These are phyloP conservation scores for Drosophila miranda DNA, from an alignment of 1,140 invertebrate species.

Conservation along the genomic window DNA sequence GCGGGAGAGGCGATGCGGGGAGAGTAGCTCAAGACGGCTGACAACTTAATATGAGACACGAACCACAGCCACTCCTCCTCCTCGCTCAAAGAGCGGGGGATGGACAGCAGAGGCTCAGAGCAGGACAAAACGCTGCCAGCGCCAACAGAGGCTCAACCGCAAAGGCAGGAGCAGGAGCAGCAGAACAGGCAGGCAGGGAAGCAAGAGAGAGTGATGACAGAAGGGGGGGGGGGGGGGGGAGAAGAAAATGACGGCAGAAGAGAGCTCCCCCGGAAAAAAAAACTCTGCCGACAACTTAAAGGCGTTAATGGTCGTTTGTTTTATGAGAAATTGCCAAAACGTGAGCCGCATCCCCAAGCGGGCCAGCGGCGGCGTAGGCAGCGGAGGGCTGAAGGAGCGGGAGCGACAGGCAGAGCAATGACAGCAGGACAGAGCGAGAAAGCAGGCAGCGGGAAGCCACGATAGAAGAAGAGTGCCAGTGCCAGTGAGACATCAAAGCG, in stretches of 20 bases:
- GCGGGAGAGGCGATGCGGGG: background rate
- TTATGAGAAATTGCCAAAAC: conserved; percentile 82
- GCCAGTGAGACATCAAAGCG: conserved; percentile 65
- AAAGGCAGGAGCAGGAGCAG: background rate
- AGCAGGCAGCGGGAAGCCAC: no score
- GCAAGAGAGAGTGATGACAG: background rate
- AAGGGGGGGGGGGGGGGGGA: background rate
- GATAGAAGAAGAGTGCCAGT: background rate
- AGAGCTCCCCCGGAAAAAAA: conserved; percentile 18
- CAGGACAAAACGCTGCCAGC: no score
- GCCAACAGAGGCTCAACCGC: no score
- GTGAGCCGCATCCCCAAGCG: conserved; percentile 70
- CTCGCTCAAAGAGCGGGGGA: background rate
- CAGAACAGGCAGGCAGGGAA: conserved; percentile 33
- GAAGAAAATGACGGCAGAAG: background rate
- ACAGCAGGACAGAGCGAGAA: no score
- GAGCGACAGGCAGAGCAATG: background rate
- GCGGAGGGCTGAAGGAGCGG: background rate
- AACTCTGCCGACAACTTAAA: conserved; percentile 77
- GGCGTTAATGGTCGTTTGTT: conserved; percentile 82
- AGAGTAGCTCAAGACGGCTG: conserved; percentile 60
- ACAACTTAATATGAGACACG: conserved; percentile 79
- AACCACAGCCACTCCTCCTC: conserved; percentile 56
- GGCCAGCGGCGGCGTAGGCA: background rate
- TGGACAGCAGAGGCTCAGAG: no score